Evolutionary conservation across 2,797 vertebrate species (phyloP).

Genomic region (Todus mexicanus): DNA sequence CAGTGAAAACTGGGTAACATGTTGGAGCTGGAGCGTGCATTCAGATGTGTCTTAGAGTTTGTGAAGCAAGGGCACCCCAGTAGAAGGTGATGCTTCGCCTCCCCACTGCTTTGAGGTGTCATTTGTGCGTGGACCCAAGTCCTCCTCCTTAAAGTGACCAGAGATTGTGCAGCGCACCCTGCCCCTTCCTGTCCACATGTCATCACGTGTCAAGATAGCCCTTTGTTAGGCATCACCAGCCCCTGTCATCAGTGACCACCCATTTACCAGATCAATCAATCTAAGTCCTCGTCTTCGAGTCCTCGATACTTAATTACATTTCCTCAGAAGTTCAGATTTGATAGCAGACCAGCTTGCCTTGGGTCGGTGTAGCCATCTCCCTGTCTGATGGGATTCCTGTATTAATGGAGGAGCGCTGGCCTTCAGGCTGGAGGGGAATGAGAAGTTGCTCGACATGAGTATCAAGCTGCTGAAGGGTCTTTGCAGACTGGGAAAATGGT

Average conservation of each 20-base stretch:
- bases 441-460: background rate
- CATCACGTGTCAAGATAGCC: rapidly evolving
- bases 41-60: background rate
- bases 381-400: background rate
- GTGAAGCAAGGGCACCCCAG: background rate
- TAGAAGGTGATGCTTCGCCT: background rate
- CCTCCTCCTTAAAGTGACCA: background rate
- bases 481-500: background rate
- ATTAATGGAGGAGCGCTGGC: background rate
- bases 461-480: background rate
- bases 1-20: background rate
- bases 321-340: background rate
- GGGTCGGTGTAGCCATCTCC: background rate
- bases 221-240: background rate
- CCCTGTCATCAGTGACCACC: background rate
- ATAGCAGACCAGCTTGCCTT: background rate
- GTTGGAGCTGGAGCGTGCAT: background rate
- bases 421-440: background rate
- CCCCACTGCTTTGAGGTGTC: rapidly evolving
- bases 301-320: background rate
- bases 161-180: background rate
- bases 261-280: background rate
- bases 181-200: background rate
- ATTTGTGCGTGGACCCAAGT: background rate
- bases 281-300: background rate